Base-by-base conservation (phyloP, 92 coral and sea anemone species). In the Actinostola sp. region DNA sequence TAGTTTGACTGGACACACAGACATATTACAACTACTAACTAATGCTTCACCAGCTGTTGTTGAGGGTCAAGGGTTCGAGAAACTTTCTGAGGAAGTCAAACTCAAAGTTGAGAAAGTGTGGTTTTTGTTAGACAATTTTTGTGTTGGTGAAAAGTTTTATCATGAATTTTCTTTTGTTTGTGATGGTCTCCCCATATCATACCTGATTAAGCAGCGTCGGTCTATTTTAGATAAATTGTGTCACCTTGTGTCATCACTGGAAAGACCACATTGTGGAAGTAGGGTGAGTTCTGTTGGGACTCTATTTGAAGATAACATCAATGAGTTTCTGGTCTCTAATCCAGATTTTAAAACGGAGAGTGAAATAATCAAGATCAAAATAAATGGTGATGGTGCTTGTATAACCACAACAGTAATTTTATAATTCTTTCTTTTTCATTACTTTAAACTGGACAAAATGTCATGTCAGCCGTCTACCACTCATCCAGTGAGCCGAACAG, bases 391-490 rank as follows among this genome's bases (percentile, higher is more conserved):
- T 70, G 83, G 86, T 20, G 83, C 86, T 8, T 26, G 74, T 25
- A 75, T 75, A 84, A 81, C 84, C 11, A 61, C 71, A 69, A 56
- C n/a, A 55, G 82, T 12, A 75, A 44, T 16, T 86, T 72, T 33
- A 69, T 86, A 17, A 29, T 81, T 7, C 51, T 80, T 15, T 76
- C 80, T 2, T 81, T 86, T 74, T 43, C 79, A 3, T 35, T 46
- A 24, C 41, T 54, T 27, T 70, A 70, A 57, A 59, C 77, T 68
- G 83, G 87, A 11, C 57, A 81, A 52, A 51, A 51, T 53, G 75
- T 74, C 35, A 75, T 82, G 87, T 82, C 87, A 31, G 81, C 87
- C n/a, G n/a, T n/a, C n/a, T n/a, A n/a, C n/a, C n/a, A n/a, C n/a
- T n/a, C n/a, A n/a, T n/a, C n/a, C n/a, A n/a, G n/a, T n/a, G n/a